Evolutionary conservation across 2,113 vertebrate species (phyloP).

Genomic region (Parus major): DNA sequence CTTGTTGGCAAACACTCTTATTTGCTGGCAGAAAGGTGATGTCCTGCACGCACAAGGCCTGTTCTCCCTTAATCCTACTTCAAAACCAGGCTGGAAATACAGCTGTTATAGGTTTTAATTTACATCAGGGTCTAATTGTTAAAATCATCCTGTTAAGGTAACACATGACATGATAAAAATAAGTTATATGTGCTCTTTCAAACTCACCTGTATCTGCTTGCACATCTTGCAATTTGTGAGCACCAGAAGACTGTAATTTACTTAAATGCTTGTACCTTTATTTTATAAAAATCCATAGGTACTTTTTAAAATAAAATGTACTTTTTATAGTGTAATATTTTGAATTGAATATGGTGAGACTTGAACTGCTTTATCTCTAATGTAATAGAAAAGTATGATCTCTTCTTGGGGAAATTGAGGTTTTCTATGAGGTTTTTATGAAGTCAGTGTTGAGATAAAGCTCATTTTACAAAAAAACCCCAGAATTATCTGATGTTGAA

Average conservation of each 20-base stretch:
- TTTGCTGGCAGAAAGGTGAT: not conserved
- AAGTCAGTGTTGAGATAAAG: not conserved
- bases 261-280: not conserved
- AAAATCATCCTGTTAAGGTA: not conserved
- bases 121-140: not conserved
- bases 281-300: constrained; percentile 13
- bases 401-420: not conserved
- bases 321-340: constrained; percentile 11
- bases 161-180: not conserved
- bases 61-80: not conserved
- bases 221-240: constrained; percentile 1
- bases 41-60: not conserved
- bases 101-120: not conserved
- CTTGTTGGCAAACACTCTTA: not conserved
- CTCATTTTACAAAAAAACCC: not conserved
- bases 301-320: not conserved
- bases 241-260: not conserved
- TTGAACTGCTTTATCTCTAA: not conserved
- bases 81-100: not conserved
- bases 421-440: too few species aligned
- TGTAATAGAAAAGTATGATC: not conserved
- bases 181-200: not conserved
- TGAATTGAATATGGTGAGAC: not conserved
- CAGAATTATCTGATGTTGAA: not conserved
- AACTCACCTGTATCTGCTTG: not conserved